Evolutionary conservation across 2,888 invertebrate species (phyloP), one percentile per base, ranked within the genome.

Genomic region (Sarcophaga caerulescens): DNA sequence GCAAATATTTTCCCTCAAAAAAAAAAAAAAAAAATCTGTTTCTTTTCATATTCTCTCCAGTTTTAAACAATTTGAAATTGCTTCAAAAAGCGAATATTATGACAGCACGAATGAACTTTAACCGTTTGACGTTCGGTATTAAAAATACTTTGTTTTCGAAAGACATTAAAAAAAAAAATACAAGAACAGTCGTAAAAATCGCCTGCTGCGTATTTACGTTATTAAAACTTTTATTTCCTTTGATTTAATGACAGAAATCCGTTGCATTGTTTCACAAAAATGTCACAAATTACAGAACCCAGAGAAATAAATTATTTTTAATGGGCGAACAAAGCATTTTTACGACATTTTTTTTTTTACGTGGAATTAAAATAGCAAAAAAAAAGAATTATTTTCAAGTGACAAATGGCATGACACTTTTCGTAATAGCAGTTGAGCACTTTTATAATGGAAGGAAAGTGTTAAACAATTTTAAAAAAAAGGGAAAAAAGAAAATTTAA

Each of bases 241-340:
- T 12, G 52, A 52, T 52, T 47, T 17, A 52, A 52, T 17, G 12
- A 17, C 17, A 52, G 17, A 52, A 63, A 23, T 52, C 52, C 63
- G 17, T 35, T 35, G 25, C 19, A 45, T 80, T 66, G 65, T 52
- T 71, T 47, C 59, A 66, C 76, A 35, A 35, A 35, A 35, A 35
- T 35, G 35, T 35, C 35, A 35, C 35, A 44, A 62, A 62, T 71
- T 66, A 68, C 23, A 63, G 45, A 47, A 74, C 74, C 17, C 63
- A 68, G 69, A 25, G 25, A 62, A 74, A 69, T 70, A 85, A 74
- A 79, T 84, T 65, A 63, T 65, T 74, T 78, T 77, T 65, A 81
- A 78, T 71, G 60, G 60, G 77, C 69, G 74, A 65, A 65, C 44
- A 81, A 78, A 81, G 47, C 81, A 78, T 59, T 85, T 35, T 78